Evolutionary conservation across 2,888 invertebrate genomes (phyloP).

Genomic region (Geophilus truncorum): DNA sequence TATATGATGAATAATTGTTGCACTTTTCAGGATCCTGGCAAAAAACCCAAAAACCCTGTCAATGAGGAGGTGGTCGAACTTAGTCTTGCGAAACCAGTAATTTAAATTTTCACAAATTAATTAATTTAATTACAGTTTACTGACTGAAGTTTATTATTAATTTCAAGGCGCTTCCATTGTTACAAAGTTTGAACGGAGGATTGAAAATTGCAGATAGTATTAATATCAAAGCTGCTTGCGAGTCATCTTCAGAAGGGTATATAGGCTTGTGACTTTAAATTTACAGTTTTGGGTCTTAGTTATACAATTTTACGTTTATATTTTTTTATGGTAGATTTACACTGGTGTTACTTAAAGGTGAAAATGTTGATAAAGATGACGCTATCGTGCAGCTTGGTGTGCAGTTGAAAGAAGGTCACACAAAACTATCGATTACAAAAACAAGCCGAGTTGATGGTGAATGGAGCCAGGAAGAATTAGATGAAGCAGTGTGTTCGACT

Average conservation of each 20-base stretch:
- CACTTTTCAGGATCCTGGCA: slow-evolving; percentile 32
- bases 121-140: background rate
- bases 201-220: slow-evolving; percentile 35
- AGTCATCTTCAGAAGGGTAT: slow-evolving; percentile 35
- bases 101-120: background rate
- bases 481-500: slow-evolving; percentile 29
- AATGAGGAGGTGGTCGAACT: slow-evolving; percentile 34
- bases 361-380: slow-evolving; percentile 35
- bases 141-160: background rate
- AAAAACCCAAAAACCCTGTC: slow-evolving; percentile 34
- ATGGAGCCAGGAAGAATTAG: slow-evolving; percentile 34
- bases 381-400: slow-evolving; percentile 30
- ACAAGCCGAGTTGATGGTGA: slow-evolving; percentile 34
- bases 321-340: slow-evolving; percentile 25
- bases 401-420: slow-evolving; percentile 16
- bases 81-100: slow-evolving; percentile 36
- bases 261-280: background rate
- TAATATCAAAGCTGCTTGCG: slow-evolving; percentile 27
- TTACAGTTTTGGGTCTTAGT: too few species aligned
- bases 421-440: slow-evolving; percentile 29
- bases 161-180: slow-evolving; percentile 34
- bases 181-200: slow-evolving; percentile 34
- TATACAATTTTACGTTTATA: background rate
- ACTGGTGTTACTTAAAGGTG: slow-evolving; percentile 35
- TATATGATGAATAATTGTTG: background rate